Evolutionary conservation across 2,113 vertebrate genomes (phyloP).

Genomic region (Pipa parva): DNA sequence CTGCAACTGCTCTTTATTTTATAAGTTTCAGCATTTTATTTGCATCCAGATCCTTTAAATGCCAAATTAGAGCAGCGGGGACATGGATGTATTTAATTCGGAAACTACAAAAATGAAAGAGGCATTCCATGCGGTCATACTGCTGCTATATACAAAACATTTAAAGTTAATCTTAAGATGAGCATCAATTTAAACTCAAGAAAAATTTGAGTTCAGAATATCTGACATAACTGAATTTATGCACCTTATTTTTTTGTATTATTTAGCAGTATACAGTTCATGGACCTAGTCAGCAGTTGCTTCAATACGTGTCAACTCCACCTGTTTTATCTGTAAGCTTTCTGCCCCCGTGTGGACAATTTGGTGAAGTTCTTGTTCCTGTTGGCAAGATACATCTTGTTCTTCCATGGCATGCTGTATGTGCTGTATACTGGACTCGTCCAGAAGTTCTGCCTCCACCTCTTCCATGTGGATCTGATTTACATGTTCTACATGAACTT

Average conservation of each 20-base stretch:
- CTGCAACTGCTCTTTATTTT: no score
- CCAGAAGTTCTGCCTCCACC: slow-evolving; percentile 67
- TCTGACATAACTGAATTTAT: not conserved
- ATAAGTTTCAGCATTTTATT: no score
- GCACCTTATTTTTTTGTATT: not conserved
- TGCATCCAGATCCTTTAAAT: no score
- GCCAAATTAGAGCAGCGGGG: no score
- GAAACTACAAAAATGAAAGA: no score
- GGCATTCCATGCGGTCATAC: no score
- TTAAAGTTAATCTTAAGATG: no score
- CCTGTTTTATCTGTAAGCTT: slow-evolving; percentile 48
- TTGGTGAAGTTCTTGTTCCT: slow-evolving; percentile 48
- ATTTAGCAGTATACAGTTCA: slow-evolving; percentile 13
- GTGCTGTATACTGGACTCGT: slow-evolving; percentile 59
- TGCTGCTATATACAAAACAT: no score
- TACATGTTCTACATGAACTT: slow-evolving; percentile 67
- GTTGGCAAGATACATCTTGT: slow-evolving; percentile 21
- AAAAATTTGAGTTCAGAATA: not conserved
- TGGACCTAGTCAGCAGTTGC: slow-evolving; percentile 48
- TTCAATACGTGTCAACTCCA: slow-evolving; percentile 45
- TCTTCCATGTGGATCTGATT: slow-evolving; percentile 74
- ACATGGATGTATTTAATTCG: no score
- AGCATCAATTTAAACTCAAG: no score
- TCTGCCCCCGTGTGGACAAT: slow-evolving; percentile 45
- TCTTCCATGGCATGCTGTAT: slow-evolving; percentile 55